A percentile compares a stretch with the other conserved stretches of the same genome.
Conservation (phyloP, 2,888 invertebrate genomes). For the Melolontha melolontha region DNA sequence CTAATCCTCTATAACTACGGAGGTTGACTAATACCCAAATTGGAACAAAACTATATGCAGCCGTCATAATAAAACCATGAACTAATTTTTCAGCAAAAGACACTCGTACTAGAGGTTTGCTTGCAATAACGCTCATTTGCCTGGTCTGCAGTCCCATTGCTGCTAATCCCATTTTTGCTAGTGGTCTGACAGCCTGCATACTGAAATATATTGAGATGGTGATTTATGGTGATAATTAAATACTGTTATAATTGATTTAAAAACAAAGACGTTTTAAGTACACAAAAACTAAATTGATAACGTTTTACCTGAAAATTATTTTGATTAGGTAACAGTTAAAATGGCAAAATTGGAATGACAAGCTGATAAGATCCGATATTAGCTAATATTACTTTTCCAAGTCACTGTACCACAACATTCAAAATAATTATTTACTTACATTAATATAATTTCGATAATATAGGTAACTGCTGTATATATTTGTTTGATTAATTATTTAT, state of each 20-base stretch:
- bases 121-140: constrained; percentile 54
- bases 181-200: constrained; percentile 43
- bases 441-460: no score
- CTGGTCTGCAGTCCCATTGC: constrained; percentile 25
- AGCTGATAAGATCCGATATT: not conserved
- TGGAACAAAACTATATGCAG: constrained; percentile 54
- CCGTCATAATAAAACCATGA: constrained; percentile 57
- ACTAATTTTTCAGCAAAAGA: constrained; percentile 57
- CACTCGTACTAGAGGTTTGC: constrained; percentile 59
- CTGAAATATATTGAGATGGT: constrained; percentile 31
- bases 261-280: no score
- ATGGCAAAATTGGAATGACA: constrained; percentile 26
- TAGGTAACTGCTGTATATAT: no score
- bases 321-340: constrained; percentile 41
- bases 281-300: not conserved
- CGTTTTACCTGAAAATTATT: constrained; percentile 30
- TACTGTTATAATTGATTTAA: no score
- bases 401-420: constrained; percentile 10
- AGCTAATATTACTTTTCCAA: not conserved
- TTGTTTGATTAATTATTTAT: no score
- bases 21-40: constrained; percentile 61
- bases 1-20: constrained; percentile 58
- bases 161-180: constrained; percentile 24
- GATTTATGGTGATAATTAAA: not conserved
- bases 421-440: not conserved